Evolutionary conservation across 2,888 invertebrate genomes (phyloP).

Genomic region (Chrysodeixis includens): DNA sequence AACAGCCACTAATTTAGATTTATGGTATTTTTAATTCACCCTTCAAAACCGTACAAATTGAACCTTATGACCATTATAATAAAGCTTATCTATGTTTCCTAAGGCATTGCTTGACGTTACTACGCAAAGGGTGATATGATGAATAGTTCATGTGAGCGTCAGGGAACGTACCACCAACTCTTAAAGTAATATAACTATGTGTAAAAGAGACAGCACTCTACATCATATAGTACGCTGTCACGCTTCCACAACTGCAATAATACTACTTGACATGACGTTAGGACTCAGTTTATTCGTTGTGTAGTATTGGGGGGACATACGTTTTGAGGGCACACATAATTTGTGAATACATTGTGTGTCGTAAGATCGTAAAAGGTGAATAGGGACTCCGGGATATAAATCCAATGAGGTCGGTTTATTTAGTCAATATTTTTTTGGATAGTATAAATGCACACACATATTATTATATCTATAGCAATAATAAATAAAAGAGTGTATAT

Average conservation of each 20-base stretch:
- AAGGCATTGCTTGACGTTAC: constrained; percentile 31
- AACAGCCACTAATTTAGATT: constrained; percentile 72
- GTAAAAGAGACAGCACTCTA: no score
- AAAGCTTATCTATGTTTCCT: constrained; percentile 17
- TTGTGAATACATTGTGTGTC: constrained; percentile 14
- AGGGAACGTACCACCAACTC: not conserved
- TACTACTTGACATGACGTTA: no score
- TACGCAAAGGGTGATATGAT: constrained; percentile 43
- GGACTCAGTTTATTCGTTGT: not conserved
- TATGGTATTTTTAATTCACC: constrained; percentile 61
- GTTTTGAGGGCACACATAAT: constrained; percentile 13
- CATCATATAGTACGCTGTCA: no score
- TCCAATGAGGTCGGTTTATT: not conserved
- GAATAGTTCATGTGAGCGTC: constrained; percentile 38
- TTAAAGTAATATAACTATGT: no score
- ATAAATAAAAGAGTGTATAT: no score
- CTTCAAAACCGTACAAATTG: constrained; percentile 21
- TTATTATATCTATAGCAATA: no score
- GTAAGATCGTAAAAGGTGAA: constrained; percentile 9
- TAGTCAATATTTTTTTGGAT: not conserved
- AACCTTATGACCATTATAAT: not conserved
- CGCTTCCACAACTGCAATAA: no score
- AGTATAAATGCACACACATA: not conserved
- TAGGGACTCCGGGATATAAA: not conserved
- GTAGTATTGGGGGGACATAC: constrained; percentile 20